These are phyloP conservation scores for Eristalis pertinax DNA, from an alignment of 2,888 invertebrate genomes.

Conservation along the genomic window DNA sequence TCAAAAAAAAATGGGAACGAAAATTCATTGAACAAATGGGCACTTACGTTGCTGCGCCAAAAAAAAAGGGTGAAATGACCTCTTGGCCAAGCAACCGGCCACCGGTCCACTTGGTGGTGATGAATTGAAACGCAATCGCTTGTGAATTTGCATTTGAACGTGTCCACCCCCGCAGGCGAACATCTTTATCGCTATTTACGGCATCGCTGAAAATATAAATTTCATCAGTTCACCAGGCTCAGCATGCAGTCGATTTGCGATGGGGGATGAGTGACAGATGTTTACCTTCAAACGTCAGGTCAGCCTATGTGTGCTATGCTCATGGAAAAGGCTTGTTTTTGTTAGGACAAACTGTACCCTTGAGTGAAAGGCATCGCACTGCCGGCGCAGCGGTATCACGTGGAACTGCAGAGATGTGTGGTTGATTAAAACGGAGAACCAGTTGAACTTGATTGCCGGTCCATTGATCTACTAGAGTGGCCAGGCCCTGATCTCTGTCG, in stretches of 20 bases:
- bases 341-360: no score
- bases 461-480: no score
- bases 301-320: no score
- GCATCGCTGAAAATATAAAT: neutral
- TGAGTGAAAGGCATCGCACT: no score
- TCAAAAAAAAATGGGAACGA: constrained; percentile 20
- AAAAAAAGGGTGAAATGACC: neutral
- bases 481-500: no score
- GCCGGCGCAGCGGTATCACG: no score
- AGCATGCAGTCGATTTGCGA: neutral
- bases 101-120: neutral
- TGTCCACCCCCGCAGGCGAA: neutral
- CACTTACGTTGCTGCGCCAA: neutral
- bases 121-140: neutral
- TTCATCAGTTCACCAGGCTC: neutral
- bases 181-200: neutral
- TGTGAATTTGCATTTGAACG: neutral
- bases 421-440: no score
- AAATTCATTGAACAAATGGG: constrained; percentile 42
- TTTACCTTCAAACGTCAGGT: neutral
- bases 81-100: neutral
- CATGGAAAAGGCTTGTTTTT: no score
- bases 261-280: neutral
- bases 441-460: no score
- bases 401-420: no score